A percentile compares a stretch with the other conserved stretches of the same genome.
Evolutionary conservation across 2,797 vertebrate genomes (phyloP).

Genomic region (Acropternis orthonyx): DNA sequence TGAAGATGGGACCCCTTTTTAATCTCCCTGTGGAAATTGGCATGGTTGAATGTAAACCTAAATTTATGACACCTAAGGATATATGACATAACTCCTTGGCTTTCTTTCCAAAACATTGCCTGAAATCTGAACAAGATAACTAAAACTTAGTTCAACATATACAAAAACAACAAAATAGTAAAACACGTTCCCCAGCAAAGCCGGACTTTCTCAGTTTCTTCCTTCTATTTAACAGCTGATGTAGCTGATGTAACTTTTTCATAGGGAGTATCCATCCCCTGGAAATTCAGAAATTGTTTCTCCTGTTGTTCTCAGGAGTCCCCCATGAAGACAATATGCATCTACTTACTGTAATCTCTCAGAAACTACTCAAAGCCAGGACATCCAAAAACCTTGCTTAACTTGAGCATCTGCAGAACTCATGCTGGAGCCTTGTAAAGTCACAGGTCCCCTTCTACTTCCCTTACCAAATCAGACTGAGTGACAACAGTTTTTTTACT

Average conservation of each 20-base stretch:
- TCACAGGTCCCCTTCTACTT: neutral
- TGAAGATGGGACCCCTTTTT: neutral
- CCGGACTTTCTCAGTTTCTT: neutral
- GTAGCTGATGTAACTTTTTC: neutral
- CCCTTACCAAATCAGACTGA: neutral
- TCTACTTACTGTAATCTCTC: neutral
- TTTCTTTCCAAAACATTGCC: neutral
- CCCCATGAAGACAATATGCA: neutral
- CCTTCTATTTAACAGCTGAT: neutral
- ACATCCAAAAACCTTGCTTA: neutral
- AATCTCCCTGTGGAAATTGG: neutral
- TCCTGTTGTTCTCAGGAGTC: neutral
- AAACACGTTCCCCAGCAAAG: neutral
- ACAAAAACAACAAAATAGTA: too few species aligned
- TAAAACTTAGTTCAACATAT: neutral
- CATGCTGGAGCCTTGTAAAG: neutral
- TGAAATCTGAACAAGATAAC: neutral
- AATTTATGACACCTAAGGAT: neutral
- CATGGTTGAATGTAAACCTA: neutral
- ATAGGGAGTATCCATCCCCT: neutral
- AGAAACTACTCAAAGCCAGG: neutral
- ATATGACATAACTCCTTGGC: neutral
- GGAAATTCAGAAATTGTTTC: neutral
- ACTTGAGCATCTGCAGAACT: neutral
- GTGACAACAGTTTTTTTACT: fast-evolving